Evolutionary conservation across 2,888 invertebrate species (phyloP).

Genomic region (Hesperia comma): DNA sequence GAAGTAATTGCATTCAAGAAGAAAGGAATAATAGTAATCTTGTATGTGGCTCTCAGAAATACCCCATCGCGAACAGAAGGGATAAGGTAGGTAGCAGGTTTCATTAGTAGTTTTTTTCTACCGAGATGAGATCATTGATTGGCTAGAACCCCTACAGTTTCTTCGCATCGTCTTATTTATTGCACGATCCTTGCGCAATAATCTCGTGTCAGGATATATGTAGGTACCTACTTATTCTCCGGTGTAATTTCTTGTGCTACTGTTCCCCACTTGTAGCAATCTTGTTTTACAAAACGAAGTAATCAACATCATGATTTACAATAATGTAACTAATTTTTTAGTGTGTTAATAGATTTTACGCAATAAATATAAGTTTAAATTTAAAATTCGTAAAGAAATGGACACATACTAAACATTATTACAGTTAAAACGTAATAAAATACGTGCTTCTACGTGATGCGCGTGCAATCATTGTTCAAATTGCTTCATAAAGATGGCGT

Average conservation of each 20-base stretch:
- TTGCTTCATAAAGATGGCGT: slow-evolving; percentile 33
- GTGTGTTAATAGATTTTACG: background rate
- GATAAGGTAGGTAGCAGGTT: slow-evolving; percentile 32
- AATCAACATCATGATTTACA: too few species aligned
- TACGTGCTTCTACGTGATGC: slow-evolving; percentile 21
- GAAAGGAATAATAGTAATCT: slow-evolving; percentile 31
- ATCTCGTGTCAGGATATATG: background rate
- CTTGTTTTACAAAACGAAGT: too few species aligned
- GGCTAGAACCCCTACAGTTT: slow-evolving; percentile 18
- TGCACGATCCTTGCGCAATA: slow-evolving; percentile 17
- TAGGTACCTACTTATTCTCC: background rate
- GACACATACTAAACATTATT: background rate
- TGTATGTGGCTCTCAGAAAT: slow-evolving; percentile 23
- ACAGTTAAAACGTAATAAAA: slow-evolving; percentile 6
- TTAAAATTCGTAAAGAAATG: background rate
- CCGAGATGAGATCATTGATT: slow-evolving; percentile 30
- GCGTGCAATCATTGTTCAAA: slow-evolving; percentile 25
- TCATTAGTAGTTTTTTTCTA: slow-evolving; percentile 33
- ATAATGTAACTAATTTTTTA: background rate
- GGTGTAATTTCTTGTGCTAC: background rate
- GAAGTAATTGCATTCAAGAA: slow-evolving; percentile 31
- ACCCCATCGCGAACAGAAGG: slow-evolving; percentile 26
- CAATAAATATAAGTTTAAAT: background rate
- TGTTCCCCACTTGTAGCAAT: background rate
- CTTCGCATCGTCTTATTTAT: slow-evolving; percentile 15